Conservation (phyloP, 2,797 vertebrate genomes). For the Muscicapa comitata region DNA sequence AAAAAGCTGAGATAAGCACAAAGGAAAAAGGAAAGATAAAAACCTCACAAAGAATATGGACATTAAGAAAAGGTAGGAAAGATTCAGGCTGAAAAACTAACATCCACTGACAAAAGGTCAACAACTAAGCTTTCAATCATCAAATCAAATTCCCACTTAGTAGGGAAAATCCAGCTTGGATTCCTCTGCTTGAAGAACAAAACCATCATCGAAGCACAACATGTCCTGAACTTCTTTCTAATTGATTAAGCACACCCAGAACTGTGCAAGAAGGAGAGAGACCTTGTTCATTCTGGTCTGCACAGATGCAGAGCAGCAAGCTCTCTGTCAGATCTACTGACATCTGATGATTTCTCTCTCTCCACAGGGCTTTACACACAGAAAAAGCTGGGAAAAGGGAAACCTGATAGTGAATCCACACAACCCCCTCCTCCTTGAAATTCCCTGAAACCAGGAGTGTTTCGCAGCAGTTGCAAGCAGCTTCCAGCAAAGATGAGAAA, state of each 20-base stretch:
- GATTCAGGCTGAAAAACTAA: neutral
- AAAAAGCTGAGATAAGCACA: neutral
- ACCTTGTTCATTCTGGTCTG: neutral
- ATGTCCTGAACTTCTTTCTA: neutral
- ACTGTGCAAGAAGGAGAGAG: neutral
- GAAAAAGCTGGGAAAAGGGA: neutral
- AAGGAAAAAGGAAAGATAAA: neutral
- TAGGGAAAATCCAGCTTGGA: neutral
- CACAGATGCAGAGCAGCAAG: neutral
- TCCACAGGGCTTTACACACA: neutral
- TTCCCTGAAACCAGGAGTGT: fast-evolving
- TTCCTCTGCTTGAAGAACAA: neutral
- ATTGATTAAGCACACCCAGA: neutral
- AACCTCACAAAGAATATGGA: neutral
- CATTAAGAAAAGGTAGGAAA: neutral
- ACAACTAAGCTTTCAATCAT: neutral
- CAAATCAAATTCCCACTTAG: neutral
- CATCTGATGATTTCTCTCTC: neutral
- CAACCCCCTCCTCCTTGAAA: neutral
- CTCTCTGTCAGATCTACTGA: neutral
- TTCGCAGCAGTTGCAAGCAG: neutral
- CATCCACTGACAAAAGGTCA: neutral
- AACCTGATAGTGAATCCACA: neutral
- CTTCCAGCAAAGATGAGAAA: neutral
- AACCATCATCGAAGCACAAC: neutral